phyloP scores from a whole-genome alignment of 2,113 vertebrate species.

The Pedionomus torquatus region DNA sequence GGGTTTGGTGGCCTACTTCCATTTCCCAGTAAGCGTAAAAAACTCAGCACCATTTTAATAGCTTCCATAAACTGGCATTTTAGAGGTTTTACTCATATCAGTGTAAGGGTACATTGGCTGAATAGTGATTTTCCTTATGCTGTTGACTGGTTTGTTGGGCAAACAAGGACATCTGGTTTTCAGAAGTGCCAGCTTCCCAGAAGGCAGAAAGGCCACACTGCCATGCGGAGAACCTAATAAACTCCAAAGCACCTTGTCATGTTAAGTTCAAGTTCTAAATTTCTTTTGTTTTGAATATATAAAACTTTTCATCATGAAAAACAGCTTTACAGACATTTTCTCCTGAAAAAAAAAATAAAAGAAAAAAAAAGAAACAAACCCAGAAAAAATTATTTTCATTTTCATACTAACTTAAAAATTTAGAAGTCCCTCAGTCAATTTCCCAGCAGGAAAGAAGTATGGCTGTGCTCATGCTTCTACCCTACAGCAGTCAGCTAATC shows the following conservation, averaged over 20 bases:
- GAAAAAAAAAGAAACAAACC: not conserved
- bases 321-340: not conserved
- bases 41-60: constrained; percentile 18
- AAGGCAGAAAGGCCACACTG: not conserved
- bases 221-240: not conserved
- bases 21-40: constrained; percentile 15
- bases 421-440: not conserved
- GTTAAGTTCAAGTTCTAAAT: not conserved
- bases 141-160: not conserved
- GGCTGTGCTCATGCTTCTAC: not conserved
- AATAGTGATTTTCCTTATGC: not conserved
- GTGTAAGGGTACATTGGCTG: not conserved
- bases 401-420: not conserved
- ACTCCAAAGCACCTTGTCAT: not conserved
- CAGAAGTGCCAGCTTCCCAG: not conserved
- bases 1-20: not conserved
- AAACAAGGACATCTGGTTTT: not conserved
- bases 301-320: not conserved
- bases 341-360: not conserved
- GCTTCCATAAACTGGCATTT: not conserved
- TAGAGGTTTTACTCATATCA: not conserved
- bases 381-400: not conserved
- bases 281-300: not conserved
- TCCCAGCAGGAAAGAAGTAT: not conserved
- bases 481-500: not conserved